Evolutionary conservation across 2,888 invertebrate genomes (phyloP).

Genomic region (Gonocerus acuteangulatus): DNA sequence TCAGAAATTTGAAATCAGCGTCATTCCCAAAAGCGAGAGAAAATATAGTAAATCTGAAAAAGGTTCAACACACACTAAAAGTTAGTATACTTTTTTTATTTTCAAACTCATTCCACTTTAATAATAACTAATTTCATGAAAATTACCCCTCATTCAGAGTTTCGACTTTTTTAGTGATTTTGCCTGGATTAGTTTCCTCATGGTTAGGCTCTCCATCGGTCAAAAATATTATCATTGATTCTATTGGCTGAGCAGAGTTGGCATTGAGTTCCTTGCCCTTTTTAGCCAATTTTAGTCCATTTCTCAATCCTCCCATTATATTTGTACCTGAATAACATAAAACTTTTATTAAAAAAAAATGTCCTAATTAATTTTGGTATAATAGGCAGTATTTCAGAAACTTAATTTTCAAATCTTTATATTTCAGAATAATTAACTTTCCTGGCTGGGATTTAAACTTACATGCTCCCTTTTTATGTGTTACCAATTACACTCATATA

Average conservation of each 20-base stretch:
- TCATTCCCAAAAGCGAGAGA: constrained; percentile 61
- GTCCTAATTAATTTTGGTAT: not conserved
- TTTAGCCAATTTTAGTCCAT: constrained; percentile 39
- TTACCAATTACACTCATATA: no score
- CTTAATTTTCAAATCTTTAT: no score
- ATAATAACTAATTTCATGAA: no score
- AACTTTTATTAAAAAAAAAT: constrained; percentile 9
- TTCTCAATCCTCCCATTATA: constrained; percentile 55
- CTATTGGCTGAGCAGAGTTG: constrained; percentile 41
- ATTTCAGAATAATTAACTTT: no score
- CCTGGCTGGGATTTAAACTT: no score
- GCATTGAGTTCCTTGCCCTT: constrained; percentile 7
- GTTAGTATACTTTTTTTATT: no score
- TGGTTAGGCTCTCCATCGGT: constrained; percentile 61
- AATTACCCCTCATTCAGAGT: not conserved
- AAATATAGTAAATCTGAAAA: constrained; percentile 43
- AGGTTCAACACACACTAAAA: no score
- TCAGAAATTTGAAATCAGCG: constrained; percentile 57
- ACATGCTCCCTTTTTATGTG: no score
- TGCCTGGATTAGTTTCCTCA: constrained; percentile 49
- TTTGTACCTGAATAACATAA: constrained; percentile 55
- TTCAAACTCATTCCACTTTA: no score
- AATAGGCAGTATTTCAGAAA: no score
- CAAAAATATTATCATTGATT: constrained; percentile 58
- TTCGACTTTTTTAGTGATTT: constrained; percentile 43